Evolutionary conservation across 2,888 invertebrate species (phyloP).

Genomic region (Byasa hedistus): DNA sequence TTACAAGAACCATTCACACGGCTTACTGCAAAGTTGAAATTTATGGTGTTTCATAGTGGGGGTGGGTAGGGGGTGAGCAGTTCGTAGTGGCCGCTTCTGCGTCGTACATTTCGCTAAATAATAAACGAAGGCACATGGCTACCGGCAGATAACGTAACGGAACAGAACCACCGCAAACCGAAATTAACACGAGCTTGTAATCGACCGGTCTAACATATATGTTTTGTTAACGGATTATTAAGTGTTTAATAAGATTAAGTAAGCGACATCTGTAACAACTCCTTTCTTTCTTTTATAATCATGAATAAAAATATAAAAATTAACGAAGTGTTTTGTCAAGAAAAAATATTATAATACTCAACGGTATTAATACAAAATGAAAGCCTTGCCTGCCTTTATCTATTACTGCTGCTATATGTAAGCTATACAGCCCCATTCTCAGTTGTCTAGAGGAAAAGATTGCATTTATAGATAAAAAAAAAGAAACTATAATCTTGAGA

Average conservation of each 20-base stretch:
- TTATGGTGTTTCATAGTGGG: conserved; percentile 12
- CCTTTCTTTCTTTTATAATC: no score
- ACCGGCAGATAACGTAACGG: conserved; percentile 20
- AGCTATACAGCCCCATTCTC: no score
- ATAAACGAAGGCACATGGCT: conserved; percentile 23
- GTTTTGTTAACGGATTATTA: conserved; percentile 4
- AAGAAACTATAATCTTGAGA: no score
- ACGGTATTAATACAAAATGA: background rate
- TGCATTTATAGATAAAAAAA: no score
- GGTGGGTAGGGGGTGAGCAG: conserved; percentile 10
- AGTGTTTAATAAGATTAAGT: background rate
- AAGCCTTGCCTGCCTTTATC: background rate
- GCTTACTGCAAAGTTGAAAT: conserved; percentile 28
- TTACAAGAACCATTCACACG: conserved; percentile 18
- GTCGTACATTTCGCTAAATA: conserved; percentile 21
- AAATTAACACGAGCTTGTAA: conserved; percentile 17
- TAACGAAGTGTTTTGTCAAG: no score
- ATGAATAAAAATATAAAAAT: no score
- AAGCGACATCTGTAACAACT: background rate
- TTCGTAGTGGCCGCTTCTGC: conserved; percentile 9
- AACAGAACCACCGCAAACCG: conserved; percentile 16
- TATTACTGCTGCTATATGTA: no score
- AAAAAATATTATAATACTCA: no score
- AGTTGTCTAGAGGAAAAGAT: no score
- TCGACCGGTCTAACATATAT: conserved; percentile 3